Evolutionary conservation across 2,797 vertebrate genomes (phyloP).

Genomic region (Parambassis ranga): DNA sequence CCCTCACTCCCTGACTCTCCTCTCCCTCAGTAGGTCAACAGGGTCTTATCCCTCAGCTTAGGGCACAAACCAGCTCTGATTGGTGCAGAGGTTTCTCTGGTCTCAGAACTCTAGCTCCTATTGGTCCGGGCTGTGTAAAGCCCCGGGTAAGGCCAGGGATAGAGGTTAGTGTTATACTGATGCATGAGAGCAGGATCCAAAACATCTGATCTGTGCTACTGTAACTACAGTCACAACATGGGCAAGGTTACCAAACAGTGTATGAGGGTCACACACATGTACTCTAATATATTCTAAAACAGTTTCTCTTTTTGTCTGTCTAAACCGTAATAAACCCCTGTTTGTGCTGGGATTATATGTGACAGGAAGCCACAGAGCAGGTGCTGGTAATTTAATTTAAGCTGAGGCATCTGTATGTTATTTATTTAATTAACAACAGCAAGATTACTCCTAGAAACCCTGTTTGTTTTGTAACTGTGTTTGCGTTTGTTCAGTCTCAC

Average conservation of each 20-base stretch:
- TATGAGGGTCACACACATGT: background rate
- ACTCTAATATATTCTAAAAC: background rate
- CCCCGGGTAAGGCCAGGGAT: slow-evolving; percentile 22
- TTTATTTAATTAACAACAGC: background rate
- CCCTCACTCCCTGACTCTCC: background rate
- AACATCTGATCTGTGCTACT: slow-evolving; percentile 20
- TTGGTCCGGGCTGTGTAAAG: slow-evolving; percentile 53
- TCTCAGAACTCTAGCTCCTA: slow-evolving; percentile 36
- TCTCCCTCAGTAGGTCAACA: slow-evolving; percentile 70
- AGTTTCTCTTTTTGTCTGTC: too few relatives aligned
- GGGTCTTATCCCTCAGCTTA: slow-evolving; percentile 73
- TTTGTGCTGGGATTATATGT: too few relatives aligned
- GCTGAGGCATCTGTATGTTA: background rate
- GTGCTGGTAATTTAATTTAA: too few relatives aligned
- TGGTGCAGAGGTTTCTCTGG: slow-evolving; percentile 40
- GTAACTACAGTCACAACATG: slow-evolving; percentile 28
- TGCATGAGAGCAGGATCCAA: slow-evolving; percentile 12
- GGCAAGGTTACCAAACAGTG: background rate
- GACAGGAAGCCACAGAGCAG: too few relatives aligned
- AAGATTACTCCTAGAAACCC: background rate
- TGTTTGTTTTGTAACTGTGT: background rate
- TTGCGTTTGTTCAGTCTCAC: slow-evolving; percentile 58
- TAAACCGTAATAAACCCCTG: too few relatives aligned
- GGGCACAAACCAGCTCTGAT: slow-evolving; percentile 45
- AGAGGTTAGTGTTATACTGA: slow-evolving; percentile 47